Base-by-base conservation (phyloP, 2,113 vertebrate species). In the Morphnarchus princeps region DNA sequence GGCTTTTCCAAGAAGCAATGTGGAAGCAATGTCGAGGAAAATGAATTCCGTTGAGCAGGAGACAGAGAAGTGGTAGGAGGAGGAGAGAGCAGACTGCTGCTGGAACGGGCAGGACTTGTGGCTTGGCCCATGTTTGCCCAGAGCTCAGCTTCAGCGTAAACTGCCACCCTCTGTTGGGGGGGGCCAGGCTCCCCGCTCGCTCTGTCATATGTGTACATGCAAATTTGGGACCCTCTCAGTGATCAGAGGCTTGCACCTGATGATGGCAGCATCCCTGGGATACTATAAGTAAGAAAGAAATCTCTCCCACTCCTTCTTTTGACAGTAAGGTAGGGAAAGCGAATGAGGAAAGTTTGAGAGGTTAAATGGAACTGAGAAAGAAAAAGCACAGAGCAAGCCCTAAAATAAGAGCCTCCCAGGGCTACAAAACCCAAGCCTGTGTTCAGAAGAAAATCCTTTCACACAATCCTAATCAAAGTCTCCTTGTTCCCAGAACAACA, bases 151-250 rank as follows among this genome's bases (percentile, higher is more conserved):
- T 62, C 4, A 3, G n/a, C 1, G 0, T 10, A 19, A 74, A 31
- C 13, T 34, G 16, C 16, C 10, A 8, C 45, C 28, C 7, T 40
- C 25, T 49, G 32, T 34, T 22, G 36, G 40, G 47, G 32, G 10
- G 47, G 47, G 19, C 10, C 28, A 50, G 49, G 19, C 16, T 63
- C 5, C 32, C 38, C 1, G 1, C 55, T 63, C 2, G 0, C n/a
- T 49, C 36, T 43, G 7, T 55, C 2, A 1, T 6, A 22, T 10
- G 5, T 1, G 0, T 26, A 36, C 36, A 38, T 0, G 0, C 0
- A 2, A 74, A 31, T 85, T 90, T 1, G 0, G 49, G 43, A 26
- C n/a, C 16, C 9, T 26, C 16, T 49, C 54, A 43, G 47, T 43
- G 26, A 45, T 40, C 36, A 76, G 34, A 70, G 24, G 19, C 24